Base-by-base conservation (phyloP, 2,113 vertebrate species). In the Prinia subflava region DNA sequence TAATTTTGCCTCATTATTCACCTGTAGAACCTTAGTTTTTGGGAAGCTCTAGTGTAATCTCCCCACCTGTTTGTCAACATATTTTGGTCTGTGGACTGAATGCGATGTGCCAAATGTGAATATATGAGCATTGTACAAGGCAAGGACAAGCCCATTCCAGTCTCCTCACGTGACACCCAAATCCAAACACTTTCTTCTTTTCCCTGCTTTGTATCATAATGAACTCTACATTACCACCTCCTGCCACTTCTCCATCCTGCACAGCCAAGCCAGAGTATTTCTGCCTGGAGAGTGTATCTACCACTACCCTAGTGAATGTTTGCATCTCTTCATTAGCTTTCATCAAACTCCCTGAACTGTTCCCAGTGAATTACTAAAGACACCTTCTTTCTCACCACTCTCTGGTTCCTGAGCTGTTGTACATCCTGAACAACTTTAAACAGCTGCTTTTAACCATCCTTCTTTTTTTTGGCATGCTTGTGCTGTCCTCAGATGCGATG, bases 21-120 rank as follows among this genome's bases (percentile, higher is more conserved):
- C 24, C 14, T 47, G 5, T 79, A 35, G 42, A 68, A 50, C 19
- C 1, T 8, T 42, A 23, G 19, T 37, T 46, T 84, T 73, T 9
- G 1, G 24, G 14, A 35, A 39, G 10, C 20, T 47, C 18, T 62
- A 7, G 13, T 80, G 27, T 62, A 77, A 89, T 52, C 33, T 55
- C 19, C 22, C 7, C 23, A 30, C 20, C 16, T 44, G 1, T 79
- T 68, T 77, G 9, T 62, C 59, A 59, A 3, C 63, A 23, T 20
- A 5, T 79, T 71, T 89, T 56, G 56, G 27, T 12, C n/a, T 77
- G 10, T 27, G 33, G 28, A 41, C 20, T 68, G 69, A 78, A 74
- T 0, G 1, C 19, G 44, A 27, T 28, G 33, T 7, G 5, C 9
- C 2, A 14, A n/a, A 41, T 12, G 3, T 35, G 20, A 44, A 46